These are phyloP conservation scores for Meandrusa payeni DNA, from an alignment of 2,888 invertebrate species.

Conservation along the genomic window DNA sequence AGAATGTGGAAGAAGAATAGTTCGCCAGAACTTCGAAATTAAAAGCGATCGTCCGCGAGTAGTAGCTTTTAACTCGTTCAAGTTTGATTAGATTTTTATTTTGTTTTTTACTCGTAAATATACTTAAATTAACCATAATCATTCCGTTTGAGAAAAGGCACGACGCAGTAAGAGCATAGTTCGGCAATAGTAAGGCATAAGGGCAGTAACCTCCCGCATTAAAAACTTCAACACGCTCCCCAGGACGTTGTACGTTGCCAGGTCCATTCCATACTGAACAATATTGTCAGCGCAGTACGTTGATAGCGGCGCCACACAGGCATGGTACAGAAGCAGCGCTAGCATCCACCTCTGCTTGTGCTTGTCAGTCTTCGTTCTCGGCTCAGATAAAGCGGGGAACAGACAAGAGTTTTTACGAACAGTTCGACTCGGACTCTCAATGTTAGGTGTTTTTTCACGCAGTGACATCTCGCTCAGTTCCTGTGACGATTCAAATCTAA, in stretches of 20 bases:
- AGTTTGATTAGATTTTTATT: background rate
- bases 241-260: constrained; percentile 63
- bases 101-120: no score
- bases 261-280: constrained; percentile 66
- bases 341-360: constrained; percentile 64
- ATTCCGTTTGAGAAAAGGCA: no score
- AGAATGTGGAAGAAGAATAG: no score
- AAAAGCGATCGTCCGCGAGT: no score
- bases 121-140: no score
- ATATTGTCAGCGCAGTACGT: constrained; percentile 63
- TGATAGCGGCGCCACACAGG: constrained; percentile 69
- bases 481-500: no score
- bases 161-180: constrained; percentile 17
- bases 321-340: constrained; percentile 63
- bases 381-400: constrained; percentile 34
- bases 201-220: constrained; percentile 52
- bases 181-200: constrained; percentile 9
- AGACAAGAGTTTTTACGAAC: constrained; percentile 24
- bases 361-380: constrained; percentile 32
- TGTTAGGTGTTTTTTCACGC: background rate
- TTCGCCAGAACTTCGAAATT: no score
- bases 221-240: constrained; percentile 53
- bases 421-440: constrained; percentile 3
- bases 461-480: no score
- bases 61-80: background rate